phyloP scores from a whole-genome alignment of 2,113 vertebrate species.

The Grantiella picta region DNA sequence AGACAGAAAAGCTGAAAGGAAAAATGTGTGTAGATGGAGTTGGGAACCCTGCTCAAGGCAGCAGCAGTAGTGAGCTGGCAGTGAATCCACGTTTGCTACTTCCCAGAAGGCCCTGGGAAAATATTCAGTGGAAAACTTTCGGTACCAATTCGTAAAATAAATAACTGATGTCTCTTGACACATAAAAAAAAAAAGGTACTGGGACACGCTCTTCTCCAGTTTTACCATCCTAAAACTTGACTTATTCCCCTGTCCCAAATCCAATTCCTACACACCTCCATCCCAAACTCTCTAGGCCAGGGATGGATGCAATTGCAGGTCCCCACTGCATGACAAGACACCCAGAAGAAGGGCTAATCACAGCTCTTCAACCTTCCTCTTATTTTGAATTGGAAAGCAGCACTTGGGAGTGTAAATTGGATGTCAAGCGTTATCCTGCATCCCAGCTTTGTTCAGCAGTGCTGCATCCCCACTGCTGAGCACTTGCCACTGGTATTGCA shows the following conservation, averaged over 20 bases:
- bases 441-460: not conserved
- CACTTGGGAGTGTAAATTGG: fast-evolving
- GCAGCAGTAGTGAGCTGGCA: not conserved
- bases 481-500: fast-evolving
- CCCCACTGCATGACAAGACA: fast-evolving
- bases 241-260: not conserved
- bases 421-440: not conserved
- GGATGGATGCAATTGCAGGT: not conserved
- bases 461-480: not conserved
- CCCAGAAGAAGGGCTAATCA: not conserved
- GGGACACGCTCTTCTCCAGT: not conserved
- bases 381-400: not conserved
- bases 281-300: not conserved
- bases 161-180: not conserved
- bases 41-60: not conserved
- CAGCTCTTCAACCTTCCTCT: not conserved
- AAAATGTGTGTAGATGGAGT: not conserved
- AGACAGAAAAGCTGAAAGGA: not conserved
- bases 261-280: not conserved
- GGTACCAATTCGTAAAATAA: not conserved
- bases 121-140: not conserved
- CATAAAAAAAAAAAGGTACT: not conserved
- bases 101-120: not conserved
- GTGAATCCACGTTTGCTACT: not conserved
- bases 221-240: not conserved